Percentiles rank a stretch among this genome's conserved stretches.
Conservation (phyloP, 1,140 invertebrate species). For the Periplaneta americana region DNA sequence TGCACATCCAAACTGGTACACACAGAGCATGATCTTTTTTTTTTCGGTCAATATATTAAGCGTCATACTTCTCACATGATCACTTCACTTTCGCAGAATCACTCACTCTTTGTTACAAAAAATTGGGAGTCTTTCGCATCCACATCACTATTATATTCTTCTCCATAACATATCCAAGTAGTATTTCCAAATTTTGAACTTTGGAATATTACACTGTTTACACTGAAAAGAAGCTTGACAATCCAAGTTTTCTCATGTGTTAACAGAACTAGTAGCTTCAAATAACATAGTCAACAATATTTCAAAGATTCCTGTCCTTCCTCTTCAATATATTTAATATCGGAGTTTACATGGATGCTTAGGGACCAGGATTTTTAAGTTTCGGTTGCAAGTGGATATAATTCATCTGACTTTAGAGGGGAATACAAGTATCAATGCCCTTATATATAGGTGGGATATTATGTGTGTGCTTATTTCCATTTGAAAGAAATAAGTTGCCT, state of each 20-base stretch:
- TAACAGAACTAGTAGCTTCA: neutral
- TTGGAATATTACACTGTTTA: neutral
- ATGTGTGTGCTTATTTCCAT: neutral
- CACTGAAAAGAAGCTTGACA: neutral
- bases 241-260: neutral
- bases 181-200: neutral
- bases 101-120: neutral
- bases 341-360: neutral
- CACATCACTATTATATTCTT: neutral
- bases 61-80: neutral
- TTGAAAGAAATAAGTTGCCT: neutral
- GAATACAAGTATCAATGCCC: neutral
- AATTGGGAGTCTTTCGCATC: neutral
- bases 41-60: neutral
- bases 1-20: neutral
- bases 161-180: neutral
- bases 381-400: neutral
- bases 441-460: neutral
- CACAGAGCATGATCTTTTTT: neutral
- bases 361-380: neutral
- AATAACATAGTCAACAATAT: too few species aligned
- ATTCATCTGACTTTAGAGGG: neutral
- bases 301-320: neutral
- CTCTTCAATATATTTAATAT: neutral
- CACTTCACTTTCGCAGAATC: neutral